These are phyloP conservation scores for Peucedramus taeniatus DNA, from an alignment of 2,113 vertebrate species.

Conservation along the genomic window DNA sequence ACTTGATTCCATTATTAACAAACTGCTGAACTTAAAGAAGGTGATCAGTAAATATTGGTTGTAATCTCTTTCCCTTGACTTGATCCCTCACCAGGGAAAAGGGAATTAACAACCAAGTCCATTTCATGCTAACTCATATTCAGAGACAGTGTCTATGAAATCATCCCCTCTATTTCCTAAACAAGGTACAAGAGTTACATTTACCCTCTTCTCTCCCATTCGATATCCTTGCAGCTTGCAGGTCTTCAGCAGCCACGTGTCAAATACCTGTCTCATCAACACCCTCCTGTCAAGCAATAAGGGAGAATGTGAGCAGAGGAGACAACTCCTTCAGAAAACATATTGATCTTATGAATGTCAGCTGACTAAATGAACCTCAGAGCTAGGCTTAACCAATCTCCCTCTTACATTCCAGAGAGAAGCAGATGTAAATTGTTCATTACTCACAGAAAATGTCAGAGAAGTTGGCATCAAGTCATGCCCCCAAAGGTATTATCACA, in stretches of 20 bases:
- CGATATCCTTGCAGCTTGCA: conserved; percentile 69
- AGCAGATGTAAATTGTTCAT: not conserved
- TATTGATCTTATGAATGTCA: not conserved
- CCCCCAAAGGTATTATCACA: not conserved
- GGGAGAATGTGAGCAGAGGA: not conserved
- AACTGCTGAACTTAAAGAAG: not conserved
- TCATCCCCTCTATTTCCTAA: not conserved
- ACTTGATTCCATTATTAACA: not conserved
- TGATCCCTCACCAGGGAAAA: not conserved
- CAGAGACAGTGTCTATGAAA: not conserved
- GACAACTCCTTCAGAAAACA: not conserved
- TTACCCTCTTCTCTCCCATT: conserved; percentile 78
- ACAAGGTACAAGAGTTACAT: not conserved
- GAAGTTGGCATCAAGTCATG: not conserved
- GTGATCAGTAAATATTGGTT: not conserved
- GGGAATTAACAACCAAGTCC: not conserved
- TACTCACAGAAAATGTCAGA: not conserved
- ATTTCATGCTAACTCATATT: not conserved
- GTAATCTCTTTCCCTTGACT: not conserved
- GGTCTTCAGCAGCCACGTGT: conserved; percentile 73
- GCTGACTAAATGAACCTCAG: not conserved
- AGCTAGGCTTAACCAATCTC: not conserved
- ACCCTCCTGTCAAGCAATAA: conserved; percentile 50
- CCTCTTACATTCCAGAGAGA: not conserved
- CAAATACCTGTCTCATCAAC: conserved; percentile 72